A percentile compares a stretch with the other conserved stretches of the same genome.
These are phyloP conservation scores for Amphimallon solstitiale DNA, from an alignment of 2,888 invertebrate genomes.

Conservation along the genomic window DNA sequence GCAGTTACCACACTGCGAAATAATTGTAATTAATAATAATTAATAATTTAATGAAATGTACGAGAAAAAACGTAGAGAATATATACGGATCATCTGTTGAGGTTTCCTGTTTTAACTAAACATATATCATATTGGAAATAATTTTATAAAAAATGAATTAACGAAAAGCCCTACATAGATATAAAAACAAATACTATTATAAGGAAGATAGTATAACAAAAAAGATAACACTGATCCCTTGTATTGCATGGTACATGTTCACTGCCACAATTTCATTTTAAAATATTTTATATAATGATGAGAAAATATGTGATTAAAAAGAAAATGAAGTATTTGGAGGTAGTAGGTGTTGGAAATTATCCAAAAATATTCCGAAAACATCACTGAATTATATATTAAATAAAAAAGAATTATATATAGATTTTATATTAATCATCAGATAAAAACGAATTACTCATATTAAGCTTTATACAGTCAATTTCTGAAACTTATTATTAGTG, in stretches of 20 bases:
- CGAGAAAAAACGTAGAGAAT: conserved; percentile 12
- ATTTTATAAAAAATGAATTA: too few species aligned
- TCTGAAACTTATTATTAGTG: too few species aligned
- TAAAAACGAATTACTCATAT: too few species aligned
- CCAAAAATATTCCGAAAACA: not conserved
- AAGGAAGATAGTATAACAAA: too few species aligned
- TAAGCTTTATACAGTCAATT: too few species aligned
- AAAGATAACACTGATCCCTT: too few species aligned
- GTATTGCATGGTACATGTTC: conserved; percentile 2
- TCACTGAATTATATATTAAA: too few species aligned
- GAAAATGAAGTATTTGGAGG: not conserved
- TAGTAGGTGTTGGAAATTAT: not conserved
- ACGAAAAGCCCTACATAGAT: too few species aligned
- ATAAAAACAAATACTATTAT: too few species aligned
- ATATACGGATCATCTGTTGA: conserved; percentile 43
- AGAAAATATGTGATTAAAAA: conserved; percentile 27
- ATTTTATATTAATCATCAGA: too few species aligned
- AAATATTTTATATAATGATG: conserved; percentile 20
- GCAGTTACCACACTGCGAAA: conserved; percentile 33
- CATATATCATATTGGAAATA: not conserved
- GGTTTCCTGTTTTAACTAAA: conserved; percentile 41
- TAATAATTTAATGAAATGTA: conserved; percentile 42
- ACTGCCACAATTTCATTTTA: conserved; percentile 46
- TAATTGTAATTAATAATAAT: conserved; percentile 14
- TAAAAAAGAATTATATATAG: too few species aligned